A percentile compares a stretch with the other conserved stretches of the same genome.
Evolutionary conservation across 2,113 vertebrate genomes (phyloP).

Genomic region (Ciconia maguari): DNA sequence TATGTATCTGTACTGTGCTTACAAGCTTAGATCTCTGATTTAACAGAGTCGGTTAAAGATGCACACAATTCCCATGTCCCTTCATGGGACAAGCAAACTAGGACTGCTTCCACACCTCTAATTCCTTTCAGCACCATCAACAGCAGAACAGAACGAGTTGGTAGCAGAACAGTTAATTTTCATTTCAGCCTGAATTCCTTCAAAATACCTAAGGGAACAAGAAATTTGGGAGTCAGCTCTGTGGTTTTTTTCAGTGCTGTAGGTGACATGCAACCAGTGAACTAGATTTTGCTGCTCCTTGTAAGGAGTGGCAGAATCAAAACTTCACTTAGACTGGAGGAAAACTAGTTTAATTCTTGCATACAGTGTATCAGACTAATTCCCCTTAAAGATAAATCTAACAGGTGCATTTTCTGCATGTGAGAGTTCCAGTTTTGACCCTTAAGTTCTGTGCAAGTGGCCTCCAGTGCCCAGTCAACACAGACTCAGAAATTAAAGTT

Average conservation of each 20-base stretch:
- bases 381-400: background rate
- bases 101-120: background rate
- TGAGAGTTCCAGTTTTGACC: background rate
- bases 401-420: background rate
- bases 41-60: background rate
- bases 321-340: background rate
- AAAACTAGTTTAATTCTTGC: background rate
- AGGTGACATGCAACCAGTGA: background rate
- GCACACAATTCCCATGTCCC: background rate
- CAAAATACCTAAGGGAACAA: background rate
- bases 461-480: background rate
- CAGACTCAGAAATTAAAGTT: background rate
- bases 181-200: background rate
- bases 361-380: background rate
- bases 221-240: background rate
- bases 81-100: background rate
- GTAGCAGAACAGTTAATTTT: background rate
- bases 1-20: background rate
- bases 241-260: background rate
- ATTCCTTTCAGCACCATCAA: background rate
- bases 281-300: background rate
- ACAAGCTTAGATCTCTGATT: background rate
- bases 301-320: background rate
- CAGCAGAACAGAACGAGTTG: background rate
- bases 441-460: background rate